Base-by-base conservation (phyloP, 2,113 vertebrate genomes). In the Phaetusa simplex region DNA sequence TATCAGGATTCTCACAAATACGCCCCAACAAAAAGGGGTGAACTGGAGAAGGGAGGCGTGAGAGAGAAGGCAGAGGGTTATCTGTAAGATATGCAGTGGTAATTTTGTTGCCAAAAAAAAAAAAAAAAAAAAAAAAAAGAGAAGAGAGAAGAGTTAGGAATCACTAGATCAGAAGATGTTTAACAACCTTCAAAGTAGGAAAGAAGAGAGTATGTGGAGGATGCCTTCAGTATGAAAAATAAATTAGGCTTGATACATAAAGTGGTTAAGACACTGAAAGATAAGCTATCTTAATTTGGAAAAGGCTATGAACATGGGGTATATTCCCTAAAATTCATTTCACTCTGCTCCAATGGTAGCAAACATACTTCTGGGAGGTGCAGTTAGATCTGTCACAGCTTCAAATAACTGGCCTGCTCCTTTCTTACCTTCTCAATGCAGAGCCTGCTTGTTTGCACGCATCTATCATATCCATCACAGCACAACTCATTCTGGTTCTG, bases 41-140 rank as follows among this genome's bases (percentile, higher is more conserved):
- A 65, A 56, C 61, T 85, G 66, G 55, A 82, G 52, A 78, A 71
- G 69, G 69, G 61, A 93, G 77, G 86, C 81, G 86, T 65, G 95
- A 95, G 69, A 91, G 95, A 91, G 42, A 76, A 84, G 79, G 69
- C 88, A 56, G 2, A 18, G 78, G 73, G 66, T 56, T 85, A 61
- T 84, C 66, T 71, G 45, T 76, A 72, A 95, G 72, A 89, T 94
- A 92, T 89, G 82, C 81, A 95, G 77, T 61, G 81, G 89, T 72
- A 89, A 65, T 29, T 84, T 72, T 72, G 34, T 71, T 92, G 84
- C 65, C 84, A 30, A 82, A 79, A 74, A 23, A 34, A 80, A 79
- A 74, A 82, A 79, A 74, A 23, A 34, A 80, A 79, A 74, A 38
- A 88, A 40, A 34, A 80, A 79, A 74, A 23, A 36, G 29, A 69